phyloP scores from a whole-genome alignment of 2,113 vertebrate genomes.

The Cinclus mexicanus region DNA sequence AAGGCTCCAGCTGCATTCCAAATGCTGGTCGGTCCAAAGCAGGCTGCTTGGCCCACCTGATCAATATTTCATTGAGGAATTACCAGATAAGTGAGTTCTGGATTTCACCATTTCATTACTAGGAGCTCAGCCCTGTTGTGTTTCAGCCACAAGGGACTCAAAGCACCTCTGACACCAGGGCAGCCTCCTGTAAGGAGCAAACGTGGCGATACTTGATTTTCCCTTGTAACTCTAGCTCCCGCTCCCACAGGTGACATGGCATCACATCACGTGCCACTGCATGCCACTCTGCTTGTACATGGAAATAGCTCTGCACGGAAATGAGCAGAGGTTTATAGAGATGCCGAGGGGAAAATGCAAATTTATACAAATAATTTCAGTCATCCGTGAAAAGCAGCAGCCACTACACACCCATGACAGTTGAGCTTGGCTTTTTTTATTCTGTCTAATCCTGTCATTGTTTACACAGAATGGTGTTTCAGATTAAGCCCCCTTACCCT shows the following conservation, averaged over 20 bases:
- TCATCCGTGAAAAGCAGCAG: constrained; percentile 27
- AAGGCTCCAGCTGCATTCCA: neutral
- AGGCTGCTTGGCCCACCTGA: neutral
- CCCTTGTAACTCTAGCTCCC: neutral
- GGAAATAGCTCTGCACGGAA: neutral
- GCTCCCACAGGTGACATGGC: neutral
- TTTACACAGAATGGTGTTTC: constrained; percentile 14
- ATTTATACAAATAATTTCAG: constrained; percentile 42
- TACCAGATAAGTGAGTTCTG: neutral
- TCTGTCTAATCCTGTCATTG: constrained; percentile 17
- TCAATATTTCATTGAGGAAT: neutral
- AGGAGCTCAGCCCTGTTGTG: neutral
- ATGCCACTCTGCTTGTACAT: fast-evolving
- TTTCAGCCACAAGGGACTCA: neutral
- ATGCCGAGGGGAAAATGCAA: constrained; percentile 24
- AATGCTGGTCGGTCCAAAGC: neutral
- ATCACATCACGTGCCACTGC: neutral
- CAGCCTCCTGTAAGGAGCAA: fast-evolving
- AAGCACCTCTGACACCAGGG: neutral
- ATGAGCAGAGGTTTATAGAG: neutral
- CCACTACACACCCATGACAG: neutral
- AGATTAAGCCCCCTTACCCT: constrained; percentile 32
- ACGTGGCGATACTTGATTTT: neutral
- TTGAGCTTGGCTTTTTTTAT: neutral
- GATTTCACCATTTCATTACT: neutral